These are phyloP conservation scores for Silvanus unidentatus DNA, from an alignment of 2,888 invertebrate genomes.

Conservation along the genomic window DNA sequence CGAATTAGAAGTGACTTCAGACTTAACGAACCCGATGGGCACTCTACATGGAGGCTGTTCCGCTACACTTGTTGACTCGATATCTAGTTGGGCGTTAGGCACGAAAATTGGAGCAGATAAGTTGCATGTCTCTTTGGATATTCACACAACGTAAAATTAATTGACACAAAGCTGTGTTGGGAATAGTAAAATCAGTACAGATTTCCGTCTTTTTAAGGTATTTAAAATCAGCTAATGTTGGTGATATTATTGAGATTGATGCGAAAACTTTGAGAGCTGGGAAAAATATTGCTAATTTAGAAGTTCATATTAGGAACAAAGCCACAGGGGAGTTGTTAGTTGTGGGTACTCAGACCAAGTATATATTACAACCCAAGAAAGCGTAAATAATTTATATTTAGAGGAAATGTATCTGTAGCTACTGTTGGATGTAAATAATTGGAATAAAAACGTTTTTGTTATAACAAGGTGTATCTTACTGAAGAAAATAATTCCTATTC, in stretches of 20 bases:
- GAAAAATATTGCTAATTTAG: conserved; percentile 73
- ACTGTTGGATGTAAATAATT: too few relatives aligned
- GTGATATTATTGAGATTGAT: conserved; percentile 74
- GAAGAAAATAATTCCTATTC: too few relatives aligned
- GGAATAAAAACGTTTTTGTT: too few relatives aligned
- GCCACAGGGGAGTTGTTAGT: conserved; percentile 67
- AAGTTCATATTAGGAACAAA: conserved; percentile 73
- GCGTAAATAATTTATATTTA: too few relatives aligned
- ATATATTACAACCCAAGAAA: conserved; percentile 25
- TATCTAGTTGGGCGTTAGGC: conserved; percentile 75
- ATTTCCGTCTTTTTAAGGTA: conserved; percentile 69
- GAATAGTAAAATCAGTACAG: too few relatives aligned
- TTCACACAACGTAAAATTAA: conserved; percentile 77
- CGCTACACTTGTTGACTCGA: conserved; percentile 68
- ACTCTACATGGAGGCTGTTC: conserved; percentile 82
- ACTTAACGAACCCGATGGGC: conserved; percentile 69
- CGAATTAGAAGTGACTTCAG: conserved; percentile 66
- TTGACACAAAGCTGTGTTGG: too few relatives aligned
- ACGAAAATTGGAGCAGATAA: conserved; percentile 26
- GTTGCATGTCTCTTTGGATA: conserved; percentile 76
- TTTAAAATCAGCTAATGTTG: conserved; percentile 67
- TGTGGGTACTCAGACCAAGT: conserved; percentile 80
- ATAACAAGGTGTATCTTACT: too few relatives aligned
- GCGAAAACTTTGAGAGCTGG: conserved; percentile 73
- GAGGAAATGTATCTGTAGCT: background rate